Evolutionary conservation across 2,797 vertebrate species (phyloP), one percentile per base, ranked within the genome.

Genomic region (Heterohyrax brucei): DNA sequence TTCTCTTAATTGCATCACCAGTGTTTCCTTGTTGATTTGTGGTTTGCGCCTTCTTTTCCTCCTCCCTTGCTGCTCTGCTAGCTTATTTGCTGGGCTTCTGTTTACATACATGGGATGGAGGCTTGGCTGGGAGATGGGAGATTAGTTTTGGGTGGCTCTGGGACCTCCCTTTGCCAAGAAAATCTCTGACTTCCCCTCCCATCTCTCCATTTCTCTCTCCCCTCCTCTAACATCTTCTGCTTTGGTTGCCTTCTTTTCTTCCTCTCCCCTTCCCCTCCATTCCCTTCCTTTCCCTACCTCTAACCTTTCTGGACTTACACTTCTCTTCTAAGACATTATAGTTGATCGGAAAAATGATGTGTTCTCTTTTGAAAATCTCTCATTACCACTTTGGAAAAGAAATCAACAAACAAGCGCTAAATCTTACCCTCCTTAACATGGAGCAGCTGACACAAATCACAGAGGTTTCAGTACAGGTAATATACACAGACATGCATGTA

Each of bases 361-460:
- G 76, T 91, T 88, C 44, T 91, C 87, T 90, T 79, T 39, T 76
- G 39, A 79, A 33, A 39, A 77, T 73, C 10, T 93, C 77, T 91
- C 66, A 44, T 84, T 24, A 19, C 75, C 44, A 91, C 19, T 70
- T 72, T 68, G 61, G 70, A 56, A 73, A 89, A 93, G 62, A 48
- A 86, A 53, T 48, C 39, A 81, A 77, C 53, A 81, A 83, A 62
- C n/a, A 92, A 46, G 86, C 46, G 22, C 26, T 93, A 77, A 82
- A 77, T 76, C 28, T 68, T 93, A 77, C 86, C 14, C 7, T 86
- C 72, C 33, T 87, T 88, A 79, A 82, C 59, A 82, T 2, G 87
- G 33, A 93, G 46, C 66, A 64, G 85, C 2, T n/a, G 59, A 53
- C 18, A 83, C 10, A 53, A 21, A 77, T 10, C 33, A 21, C 70